Evolutionary conservation across 2,888 invertebrate genomes (phyloP), one percentile per base, ranked within the genome.

Genomic region (Lagria hirta): DNA sequence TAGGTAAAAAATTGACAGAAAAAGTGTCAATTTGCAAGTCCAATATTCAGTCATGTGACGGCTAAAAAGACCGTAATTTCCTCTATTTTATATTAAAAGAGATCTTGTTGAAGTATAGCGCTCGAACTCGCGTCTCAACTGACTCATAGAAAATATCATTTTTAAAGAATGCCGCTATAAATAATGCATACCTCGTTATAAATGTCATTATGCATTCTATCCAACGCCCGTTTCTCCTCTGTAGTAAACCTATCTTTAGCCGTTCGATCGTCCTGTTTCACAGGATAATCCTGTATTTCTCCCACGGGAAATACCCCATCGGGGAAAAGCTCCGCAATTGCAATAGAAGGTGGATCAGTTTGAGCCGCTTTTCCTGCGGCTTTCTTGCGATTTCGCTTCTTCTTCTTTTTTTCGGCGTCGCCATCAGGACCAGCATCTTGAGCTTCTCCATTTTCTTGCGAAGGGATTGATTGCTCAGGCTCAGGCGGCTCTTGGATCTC

Each of bases 141-240:
- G n/a, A n/a, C n/a, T n/a, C n/a, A n/a, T n/a, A n/a, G n/a, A n/a
- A n/a, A n/a, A n/a, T n/a, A n/a, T n/a, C n/a, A n/a, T n/a, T n/a
- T n/a, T n/a, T n/a, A n/a, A n/a, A n/a, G n/a, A n/a, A n/a, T n/a
- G n/a, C n/a, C n/a, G n/a, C n/a, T n/a, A n/a, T n/a, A n/a, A n/a
- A n/a, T n/a, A n/a, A n/a, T n/a, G n/a, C n/a, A n/a, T n/a, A n/a
- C n/a, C 72, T 97, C 95, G 63, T 90, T 89, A 67, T 97, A 98
- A 62, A 93, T 87, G 60, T 97, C 95, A 58, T 85, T 87, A 55
- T 95, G 91, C 73, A 92, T 82, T 58, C 86, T 78, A 68, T 99
- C 98, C 14, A 96, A 70, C 2, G 94, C 89, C 54, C 87, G 81
- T 62, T 97, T 96, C 64, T 92, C 93, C 65, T 90, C 90, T 52